Percentiles rank a stretch among this genome's conserved stretches.
Evolutionary conservation across 2,888 invertebrate genomes (phyloP).

Genomic region (Monopis laevigella): DNA sequence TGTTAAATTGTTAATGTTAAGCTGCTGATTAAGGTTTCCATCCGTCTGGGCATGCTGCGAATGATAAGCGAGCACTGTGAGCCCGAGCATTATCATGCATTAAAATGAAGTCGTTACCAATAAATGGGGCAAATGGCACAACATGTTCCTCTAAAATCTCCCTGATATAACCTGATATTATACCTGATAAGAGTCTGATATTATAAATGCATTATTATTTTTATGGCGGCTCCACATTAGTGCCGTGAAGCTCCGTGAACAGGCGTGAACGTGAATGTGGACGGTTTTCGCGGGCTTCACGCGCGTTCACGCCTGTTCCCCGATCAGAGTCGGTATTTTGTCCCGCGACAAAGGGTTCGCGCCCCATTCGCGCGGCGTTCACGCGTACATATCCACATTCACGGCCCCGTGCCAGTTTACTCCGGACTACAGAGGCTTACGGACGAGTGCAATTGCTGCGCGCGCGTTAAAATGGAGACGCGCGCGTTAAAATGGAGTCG

Average conservation of each 20-base stretch:
- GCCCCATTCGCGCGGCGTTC: constrained; percentile 9
- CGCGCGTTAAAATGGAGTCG: background rate
- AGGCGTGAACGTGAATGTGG: constrained; percentile 13
- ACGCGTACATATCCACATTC: constrained; percentile 8
- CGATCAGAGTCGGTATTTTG: constrained; percentile 16
- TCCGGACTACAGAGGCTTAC: constrained; percentile 10
- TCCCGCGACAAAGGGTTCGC: constrained; percentile 10
- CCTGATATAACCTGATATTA: too few species aligned
- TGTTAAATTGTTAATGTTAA: too few species aligned
- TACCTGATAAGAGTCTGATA: too few species aligned
- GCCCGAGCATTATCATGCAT: too few species aligned
- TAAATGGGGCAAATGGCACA: too few species aligned
- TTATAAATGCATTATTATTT: background rate
- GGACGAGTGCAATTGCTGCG: constrained; percentile 1
- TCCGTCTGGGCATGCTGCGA: too few species aligned
- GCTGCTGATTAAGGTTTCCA: too few species aligned
- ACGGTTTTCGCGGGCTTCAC: background rate
- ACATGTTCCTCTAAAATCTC: too few species aligned
- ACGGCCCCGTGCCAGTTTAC: constrained; percentile 11
- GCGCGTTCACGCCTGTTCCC: constrained; percentile 15
- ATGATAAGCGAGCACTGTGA: too few species aligned
- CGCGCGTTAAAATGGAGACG: too few species aligned
- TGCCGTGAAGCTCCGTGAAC: constrained; percentile 17
- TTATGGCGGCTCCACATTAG: constrained; percentile 17
- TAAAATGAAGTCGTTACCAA: too few species aligned